Base-by-base conservation (phyloP, 1,140 invertebrate genomes). In the Procambarus virginalis region DNA sequence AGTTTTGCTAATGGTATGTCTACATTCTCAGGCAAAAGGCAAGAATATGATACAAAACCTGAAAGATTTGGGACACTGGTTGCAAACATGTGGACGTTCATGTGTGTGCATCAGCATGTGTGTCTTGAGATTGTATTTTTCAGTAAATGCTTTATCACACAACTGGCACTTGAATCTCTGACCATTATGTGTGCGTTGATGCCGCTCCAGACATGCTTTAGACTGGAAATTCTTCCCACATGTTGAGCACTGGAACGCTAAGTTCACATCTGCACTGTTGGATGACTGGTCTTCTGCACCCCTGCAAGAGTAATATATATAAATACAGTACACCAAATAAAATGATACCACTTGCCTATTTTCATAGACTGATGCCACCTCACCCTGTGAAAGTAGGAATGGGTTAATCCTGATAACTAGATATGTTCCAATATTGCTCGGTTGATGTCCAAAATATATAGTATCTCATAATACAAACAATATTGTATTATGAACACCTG, bases 121-220 rank as follows among this genome's bases (percentile, higher is more conserved):
- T 20, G 76, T 89, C 88, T 89, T 89, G 14, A 89, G 58, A 34
- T 89, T 89, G 48, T 89, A 89, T 70, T 89, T 89, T 58, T 89
- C 88, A 0, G 88, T 84, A 75, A 89, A 89, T 2, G 88, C 45
- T 78, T 89, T 89, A 73, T n/a, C 58, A 60, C 88, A 89, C 22
- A 78, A n/a, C 9, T 48, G 73, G 76, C 88, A 89, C 10, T 22
- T 20, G 60, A 64, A 83, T 49, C 75, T 75, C 22, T 78, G 88
- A 51, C 4, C 17, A 22, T 58, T 64, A 20, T 89, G 88, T 9
- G 81, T 89, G 46, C 68, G 55, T 46, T 79, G 58, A 75, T 89
- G 88, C n/a, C 82, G 55, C 45, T 64, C 49, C 1, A 89, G 64
- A n/a, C 79, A 81, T 0, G 73, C 58, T 46, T 49, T 14, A 3